Base-by-base conservation (phyloP, 92 coral and sea anemone species). In the Hydrozoanthus gracilis region DNA sequence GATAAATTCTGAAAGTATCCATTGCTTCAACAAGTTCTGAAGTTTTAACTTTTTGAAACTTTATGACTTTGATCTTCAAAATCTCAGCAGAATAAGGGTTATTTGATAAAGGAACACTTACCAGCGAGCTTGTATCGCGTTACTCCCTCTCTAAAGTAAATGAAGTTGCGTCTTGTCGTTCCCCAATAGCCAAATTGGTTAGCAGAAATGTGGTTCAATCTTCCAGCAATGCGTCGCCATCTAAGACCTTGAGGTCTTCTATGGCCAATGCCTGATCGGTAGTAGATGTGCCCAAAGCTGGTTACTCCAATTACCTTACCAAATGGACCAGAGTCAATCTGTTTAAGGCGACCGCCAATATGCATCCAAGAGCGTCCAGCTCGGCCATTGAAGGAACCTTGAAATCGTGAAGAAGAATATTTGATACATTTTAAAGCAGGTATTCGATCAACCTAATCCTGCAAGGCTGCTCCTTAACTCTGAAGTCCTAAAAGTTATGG, bases 291-390 rank as follows among this genome's bases (percentile, higher is more conserved):
- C 18, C 47, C 61, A 66, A 47, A 50, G 4, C 55, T 80, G 62
- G 47, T 64, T 4, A 80, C 74, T 16, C 74, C 85, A 13, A 64
- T 44, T 15, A 80, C 85, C 11, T n/a, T 50, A 65, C 85, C 74
- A 46, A 44, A 62, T 10, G 85, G 85, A 15, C 85, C 85, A 80
- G 85, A 80, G 47, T 80, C 85, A 48, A 80, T 80, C 56, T 80
- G 85, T 74, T 80, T 80, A 1, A 80, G 61, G 45, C 60, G 72
- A 17, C 85, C 74, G 51, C 7, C 16, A 65, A 80, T 11, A 10
- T 10, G 62, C 7, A 45, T 47, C 85, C 85, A 80, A 45, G 85
- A 80, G 15, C 44, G 58, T 3, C 85, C 85, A 12, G 15, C 10
- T 9, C 44, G 85, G 20, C 85, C 85, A 12, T 51, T 66, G 18